These are phyloP conservation scores for Emydocephalus ijimae DNA, from an alignment of 2,113 vertebrate species.

Conservation along the genomic window DNA sequence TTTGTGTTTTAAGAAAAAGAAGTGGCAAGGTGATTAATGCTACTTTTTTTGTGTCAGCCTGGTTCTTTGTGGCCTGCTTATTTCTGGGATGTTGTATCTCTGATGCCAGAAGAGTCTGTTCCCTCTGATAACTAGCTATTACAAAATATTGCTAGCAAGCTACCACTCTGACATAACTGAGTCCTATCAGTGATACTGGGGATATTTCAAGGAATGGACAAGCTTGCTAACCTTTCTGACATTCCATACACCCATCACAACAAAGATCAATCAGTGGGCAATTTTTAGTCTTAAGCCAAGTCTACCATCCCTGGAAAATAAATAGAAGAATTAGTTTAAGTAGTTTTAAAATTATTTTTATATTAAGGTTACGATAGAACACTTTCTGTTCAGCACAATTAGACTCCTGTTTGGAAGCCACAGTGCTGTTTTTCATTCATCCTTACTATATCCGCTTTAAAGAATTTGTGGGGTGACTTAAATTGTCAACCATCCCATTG, in stretches of 20 bases:
- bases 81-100: background rate
- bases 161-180: background rate
- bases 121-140: background rate
- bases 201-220: background rate
- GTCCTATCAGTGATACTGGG: background rate
- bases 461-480: background rate
- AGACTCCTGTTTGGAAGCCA: background rate
- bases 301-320: background rate
- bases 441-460: background rate
- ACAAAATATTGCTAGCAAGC: background rate
- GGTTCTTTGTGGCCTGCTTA: background rate
- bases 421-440: background rate
- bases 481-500: background rate
- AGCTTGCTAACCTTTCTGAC: background rate
- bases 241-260: background rate
- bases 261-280: background rate
- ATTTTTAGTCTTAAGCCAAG: background rate
- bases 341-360: background rate
- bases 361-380: background rate
- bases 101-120: background rate
- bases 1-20: background rate
- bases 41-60: background rate
- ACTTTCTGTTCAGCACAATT: background rate
- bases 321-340: background rate
- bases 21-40: background rate